Percentiles rank a stretch among this genome's conserved stretches.
Conservation (phyloP, 35 echinoderm and acorn worm species). For the Lytechinus variegatus region DNA sequence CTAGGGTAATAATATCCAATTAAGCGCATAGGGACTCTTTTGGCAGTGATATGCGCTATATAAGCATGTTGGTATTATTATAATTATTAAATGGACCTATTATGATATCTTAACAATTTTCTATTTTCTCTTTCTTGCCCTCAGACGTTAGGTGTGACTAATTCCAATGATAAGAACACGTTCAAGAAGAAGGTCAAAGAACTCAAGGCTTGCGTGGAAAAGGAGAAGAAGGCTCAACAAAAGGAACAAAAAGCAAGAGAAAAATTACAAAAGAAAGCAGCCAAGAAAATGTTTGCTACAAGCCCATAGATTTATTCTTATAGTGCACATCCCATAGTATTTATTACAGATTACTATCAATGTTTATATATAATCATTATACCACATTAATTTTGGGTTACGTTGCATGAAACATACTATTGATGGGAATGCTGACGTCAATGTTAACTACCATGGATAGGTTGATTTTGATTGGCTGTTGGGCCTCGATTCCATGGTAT, state of each 20-base stretch:
- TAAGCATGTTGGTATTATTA: too few species aligned
- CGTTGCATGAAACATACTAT: neutral
- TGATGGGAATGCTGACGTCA: too few species aligned
- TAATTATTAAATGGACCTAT: too few species aligned
- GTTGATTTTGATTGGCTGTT: too few species aligned
- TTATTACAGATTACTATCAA: neutral
- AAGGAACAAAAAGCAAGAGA: slow-evolving; percentile 93
- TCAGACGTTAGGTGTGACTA: slow-evolving; percentile 81
- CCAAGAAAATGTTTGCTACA: slow-evolving; percentile 83
- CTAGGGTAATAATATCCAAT: too few species aligned
- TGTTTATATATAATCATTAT: neutral
- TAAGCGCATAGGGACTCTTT: too few species aligned
- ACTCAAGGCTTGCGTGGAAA: slow-evolving; percentile 84
- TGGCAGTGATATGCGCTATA: too few species aligned
- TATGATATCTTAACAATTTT: neutral
- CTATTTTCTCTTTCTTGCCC: neutral
- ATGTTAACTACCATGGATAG: too few species aligned
- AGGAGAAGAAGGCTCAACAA: slow-evolving; percentile 73
- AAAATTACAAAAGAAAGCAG: slow-evolving; percentile 95
- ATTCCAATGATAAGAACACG: slow-evolving; percentile 65
- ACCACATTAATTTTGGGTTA: neutral
- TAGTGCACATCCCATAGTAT: neutral
- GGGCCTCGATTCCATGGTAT: too few species aligned
- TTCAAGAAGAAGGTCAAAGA: slow-evolving; percentile 99
- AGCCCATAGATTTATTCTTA: slow-evolving; percentile 44